A percentile compares a stretch with the other conserved stretches of the same genome.
Conservation (phyloP, 2,113 vertebrate genomes). For the Ciconia stormi region DNA sequence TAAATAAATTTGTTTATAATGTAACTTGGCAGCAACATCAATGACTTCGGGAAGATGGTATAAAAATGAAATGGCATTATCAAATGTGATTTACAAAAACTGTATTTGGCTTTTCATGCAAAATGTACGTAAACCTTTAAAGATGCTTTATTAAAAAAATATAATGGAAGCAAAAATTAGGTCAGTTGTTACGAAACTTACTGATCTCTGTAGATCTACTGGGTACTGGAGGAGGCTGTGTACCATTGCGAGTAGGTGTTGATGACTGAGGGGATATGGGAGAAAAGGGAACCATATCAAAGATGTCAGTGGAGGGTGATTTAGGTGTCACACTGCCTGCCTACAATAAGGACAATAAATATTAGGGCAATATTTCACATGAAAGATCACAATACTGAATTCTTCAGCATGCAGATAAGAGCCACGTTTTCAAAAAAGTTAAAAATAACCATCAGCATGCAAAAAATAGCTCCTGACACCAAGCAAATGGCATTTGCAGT, state of each 20-base stretch:
- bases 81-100: background rate
- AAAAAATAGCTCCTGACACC: slow-evolving; percentile 7
- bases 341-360: slow-evolving; percentile 77
- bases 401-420: slow-evolving; percentile 38
- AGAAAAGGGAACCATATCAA: slow-evolving; percentile 99
- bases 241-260: slow-evolving; percentile 86
- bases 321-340: slow-evolving; percentile 82
- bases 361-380: slow-evolving; percentile 48
- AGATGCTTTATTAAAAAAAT: background rate
- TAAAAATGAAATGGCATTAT: background rate
- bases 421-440: background rate
- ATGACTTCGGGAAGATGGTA: background rate
- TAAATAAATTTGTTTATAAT: background rate
- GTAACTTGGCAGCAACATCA: background rate
- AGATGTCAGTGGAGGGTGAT: slow-evolving; percentile 88
- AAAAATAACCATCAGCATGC: slow-evolving; percentile 41
- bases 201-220: slow-evolving; percentile 86
- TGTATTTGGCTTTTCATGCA: slow-evolving; percentile 15
- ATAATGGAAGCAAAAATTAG: slow-evolving; percentile 16
- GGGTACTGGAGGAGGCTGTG: slow-evolving; percentile 85
- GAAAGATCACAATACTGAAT: slow-evolving; percentile 23
- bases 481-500: slow-evolving; percentile 47
- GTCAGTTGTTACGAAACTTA: slow-evolving; percentile 73
- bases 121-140: background rate
- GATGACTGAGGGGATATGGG: slow-evolving; percentile 85